Evolutionary conservation across 2,888 invertebrate species (phyloP).

Genomic region (Meganola albula): DNA sequence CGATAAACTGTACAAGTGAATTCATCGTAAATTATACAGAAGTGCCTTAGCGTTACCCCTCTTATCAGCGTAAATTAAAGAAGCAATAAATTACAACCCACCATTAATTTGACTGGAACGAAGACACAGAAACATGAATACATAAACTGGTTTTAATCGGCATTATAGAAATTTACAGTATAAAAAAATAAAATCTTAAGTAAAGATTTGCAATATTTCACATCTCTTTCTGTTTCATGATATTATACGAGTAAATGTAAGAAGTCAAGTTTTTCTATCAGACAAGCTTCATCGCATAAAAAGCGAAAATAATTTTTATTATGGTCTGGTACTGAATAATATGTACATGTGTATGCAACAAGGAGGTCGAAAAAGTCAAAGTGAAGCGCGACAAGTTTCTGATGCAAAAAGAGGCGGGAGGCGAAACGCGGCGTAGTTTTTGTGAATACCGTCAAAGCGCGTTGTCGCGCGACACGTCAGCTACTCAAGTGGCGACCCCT

Average conservation of each 20-base stretch:
- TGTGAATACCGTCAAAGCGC: conserved; percentile 63
- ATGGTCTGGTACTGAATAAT: conserved; percentile 12
- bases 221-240: too few relatives aligned
- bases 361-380: conserved; percentile 58
- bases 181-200: too few relatives aligned
- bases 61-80: conserved; percentile 27
- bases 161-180: too few relatives aligned
- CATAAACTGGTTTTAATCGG: too few relatives aligned
- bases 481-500: conserved; percentile 61
- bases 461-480: conserved; percentile 62
- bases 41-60: conserved; percentile 17
- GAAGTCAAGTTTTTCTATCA: too few relatives aligned
- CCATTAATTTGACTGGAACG: background rate
- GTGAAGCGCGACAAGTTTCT: conserved; percentile 57
- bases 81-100: conserved; percentile 16
- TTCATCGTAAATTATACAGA: conserved; percentile 26
- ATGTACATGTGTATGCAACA: conserved; percentile 35
- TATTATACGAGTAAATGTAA: too few relatives aligned
- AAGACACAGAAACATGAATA: background rate
- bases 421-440: conserved; percentile 66
- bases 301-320: conserved; percentile 8
- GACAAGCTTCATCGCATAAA: too few relatives aligned
- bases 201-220: too few relatives aligned
- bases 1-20: conserved; percentile 40
- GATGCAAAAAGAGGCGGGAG: conserved; percentile 61